These are phyloP conservation scores for Andrena bicolor DNA, from an alignment of 2,888 invertebrate species.

Conservation along the genomic window DNA sequence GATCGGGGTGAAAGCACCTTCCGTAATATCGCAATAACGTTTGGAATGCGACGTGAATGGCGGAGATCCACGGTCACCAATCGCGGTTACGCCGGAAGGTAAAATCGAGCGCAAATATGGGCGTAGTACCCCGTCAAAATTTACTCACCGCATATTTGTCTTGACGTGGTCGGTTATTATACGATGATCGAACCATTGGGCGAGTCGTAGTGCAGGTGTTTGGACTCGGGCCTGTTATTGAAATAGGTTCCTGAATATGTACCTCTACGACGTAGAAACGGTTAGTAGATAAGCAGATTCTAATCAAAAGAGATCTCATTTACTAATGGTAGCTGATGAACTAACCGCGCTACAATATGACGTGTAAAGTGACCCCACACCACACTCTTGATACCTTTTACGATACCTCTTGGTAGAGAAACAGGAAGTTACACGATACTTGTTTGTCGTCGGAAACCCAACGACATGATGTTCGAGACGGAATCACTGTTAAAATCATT, in stretches of 20 bases:
- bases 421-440: background rate
- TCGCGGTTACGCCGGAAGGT: constrained; percentile 40
- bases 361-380: no score
- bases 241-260: constrained; percentile 6
- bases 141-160: constrained; percentile 61
- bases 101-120: constrained; percentile 61
- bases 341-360: background rate
- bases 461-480: no score
- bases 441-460: background rate
- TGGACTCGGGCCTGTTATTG: background rate
- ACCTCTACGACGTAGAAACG: background rate
- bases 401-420: background rate
- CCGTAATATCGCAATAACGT: constrained; percentile 30
- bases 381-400: no score
- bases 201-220: background rate
- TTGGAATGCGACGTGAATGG: constrained; percentile 16
- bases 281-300: background rate
- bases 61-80: constrained; percentile 44
- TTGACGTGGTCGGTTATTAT: constrained; percentile 60
- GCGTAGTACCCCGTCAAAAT: constrained; percentile 57
- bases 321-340: background rate
- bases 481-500: background rate
- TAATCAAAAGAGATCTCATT: background rate
- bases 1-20: constrained; percentile 2
- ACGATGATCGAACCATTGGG: constrained; percentile 49